Conservation (phyloP, 2,888 invertebrate species). For the Imbricaverruca yamaguchii region DNA sequence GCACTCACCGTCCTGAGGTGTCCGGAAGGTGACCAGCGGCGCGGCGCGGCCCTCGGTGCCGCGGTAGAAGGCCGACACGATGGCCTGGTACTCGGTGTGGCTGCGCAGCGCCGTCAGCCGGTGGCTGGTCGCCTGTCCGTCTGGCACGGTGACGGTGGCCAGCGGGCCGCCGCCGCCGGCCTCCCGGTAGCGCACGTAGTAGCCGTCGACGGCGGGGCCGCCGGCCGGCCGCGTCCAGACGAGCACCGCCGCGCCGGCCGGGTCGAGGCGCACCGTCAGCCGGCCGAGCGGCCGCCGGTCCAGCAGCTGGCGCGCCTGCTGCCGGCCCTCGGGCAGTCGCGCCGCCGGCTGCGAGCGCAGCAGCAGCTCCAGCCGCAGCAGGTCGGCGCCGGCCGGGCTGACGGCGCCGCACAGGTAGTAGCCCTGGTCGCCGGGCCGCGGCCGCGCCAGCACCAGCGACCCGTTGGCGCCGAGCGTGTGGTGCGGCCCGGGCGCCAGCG, state of each 20-base stretch:
- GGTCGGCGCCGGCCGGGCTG: constrained; percentile 11
- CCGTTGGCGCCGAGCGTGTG: constrained; percentile 11
- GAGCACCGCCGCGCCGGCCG: not conserved
- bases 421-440: constrained; percentile 24
- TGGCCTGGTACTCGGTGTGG: constrained; percentile 14
- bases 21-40: not conserved
- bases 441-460: constrained; percentile 16
- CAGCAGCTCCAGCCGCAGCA: constrained; percentile 19
- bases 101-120: not conserved
- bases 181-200: constrained; percentile 5
- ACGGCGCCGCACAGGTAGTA: constrained; percentile 23
- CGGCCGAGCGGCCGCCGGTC: not conserved
- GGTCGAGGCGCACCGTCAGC: not conserved
- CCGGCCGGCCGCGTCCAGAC: not conserved
- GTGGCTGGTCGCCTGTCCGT: not conserved
- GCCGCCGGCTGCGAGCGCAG: constrained; percentile 19
- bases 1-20: not conserved
- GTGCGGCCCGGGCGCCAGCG: not conserved
- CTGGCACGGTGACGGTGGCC: not conserved
- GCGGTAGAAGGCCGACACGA: not conserved
- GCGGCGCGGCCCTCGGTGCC: constrained; percentile 13
- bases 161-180: not conserved
- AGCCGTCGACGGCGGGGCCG: not conserved
- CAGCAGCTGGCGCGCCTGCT: constrained; percentile 14
- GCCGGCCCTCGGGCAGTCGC: not conserved